phyloP scores from a whole-genome alignment of 2,113 vertebrate species.

The Jaculus jaculus region DNA sequence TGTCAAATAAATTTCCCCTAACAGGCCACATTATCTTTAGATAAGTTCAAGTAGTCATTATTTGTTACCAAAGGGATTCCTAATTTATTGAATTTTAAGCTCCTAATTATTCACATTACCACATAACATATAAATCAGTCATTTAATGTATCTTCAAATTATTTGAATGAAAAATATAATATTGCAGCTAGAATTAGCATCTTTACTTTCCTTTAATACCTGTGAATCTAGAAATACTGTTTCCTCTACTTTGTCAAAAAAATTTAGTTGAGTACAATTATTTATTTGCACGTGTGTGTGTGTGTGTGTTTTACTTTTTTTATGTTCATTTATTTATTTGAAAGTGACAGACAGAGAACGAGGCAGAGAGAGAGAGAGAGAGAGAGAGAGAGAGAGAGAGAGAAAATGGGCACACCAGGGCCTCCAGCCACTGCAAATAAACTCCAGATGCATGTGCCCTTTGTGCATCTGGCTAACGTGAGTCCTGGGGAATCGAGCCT shows the following conservation, averaged over 20 bases:
- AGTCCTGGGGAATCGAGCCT: no score
- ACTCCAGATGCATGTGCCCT: no score
- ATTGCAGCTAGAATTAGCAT: background rate
- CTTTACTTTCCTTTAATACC: background rate
- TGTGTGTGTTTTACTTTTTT: no score
- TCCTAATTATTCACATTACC: background rate
- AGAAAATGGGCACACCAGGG: no score
- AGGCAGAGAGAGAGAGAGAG: no score
- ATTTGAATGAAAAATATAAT: background rate
- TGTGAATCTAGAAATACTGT: background rate
- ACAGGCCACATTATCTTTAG: background rate
- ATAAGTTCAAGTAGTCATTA: background rate
- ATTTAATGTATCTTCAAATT: background rate
- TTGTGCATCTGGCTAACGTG: no score
- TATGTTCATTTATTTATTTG: no score
- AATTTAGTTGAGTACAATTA: no score
- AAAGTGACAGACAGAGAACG: no score
- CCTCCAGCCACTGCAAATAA: no score
- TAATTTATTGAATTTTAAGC: background rate
- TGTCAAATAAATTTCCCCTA: background rate
- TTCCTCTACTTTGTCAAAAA: background rate
- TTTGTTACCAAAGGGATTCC: background rate
- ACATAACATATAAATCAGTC: background rate
- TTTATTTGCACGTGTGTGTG: no score
- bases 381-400: no score